Percentiles rank a stretch among this genome's conserved stretches.
phyloP scores from a whole-genome alignment of 1,140 invertebrate species.

The Lucilia cuprina region DNA sequence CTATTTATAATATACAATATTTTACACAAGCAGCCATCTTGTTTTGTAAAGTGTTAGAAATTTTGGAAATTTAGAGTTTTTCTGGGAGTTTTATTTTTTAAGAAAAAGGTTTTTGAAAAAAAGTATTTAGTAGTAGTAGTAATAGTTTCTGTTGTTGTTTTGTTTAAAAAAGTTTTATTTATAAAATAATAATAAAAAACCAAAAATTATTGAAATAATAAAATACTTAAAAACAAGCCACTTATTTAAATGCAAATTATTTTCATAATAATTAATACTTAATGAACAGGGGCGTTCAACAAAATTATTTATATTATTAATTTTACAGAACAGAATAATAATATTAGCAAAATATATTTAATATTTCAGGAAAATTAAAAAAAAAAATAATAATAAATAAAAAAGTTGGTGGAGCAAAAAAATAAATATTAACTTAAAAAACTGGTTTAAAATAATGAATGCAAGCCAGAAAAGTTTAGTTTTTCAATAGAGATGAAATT shows the following conservation, averaged over 20 bases:
- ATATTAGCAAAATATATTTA: constrained; percentile 26
- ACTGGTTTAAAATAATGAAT: background rate
- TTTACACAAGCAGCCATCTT: background rate
- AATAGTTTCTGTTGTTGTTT: background rate
- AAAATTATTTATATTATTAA: background rate
- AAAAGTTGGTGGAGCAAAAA: background rate
- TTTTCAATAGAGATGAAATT: background rate
- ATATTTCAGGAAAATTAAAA: background rate
- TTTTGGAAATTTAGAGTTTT: background rate
- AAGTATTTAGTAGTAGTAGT: background rate
- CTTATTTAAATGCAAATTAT: constrained; percentile 24
- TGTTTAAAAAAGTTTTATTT: background rate
- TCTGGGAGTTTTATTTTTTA: background rate
- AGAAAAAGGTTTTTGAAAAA: background rate
- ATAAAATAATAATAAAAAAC: background rate
- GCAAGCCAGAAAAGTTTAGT: constrained; percentile 20
- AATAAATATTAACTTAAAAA: background rate
- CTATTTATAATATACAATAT: background rate
- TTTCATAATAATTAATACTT: background rate
- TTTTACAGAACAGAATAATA: background rate
- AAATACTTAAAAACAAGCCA: constrained; percentile 23
- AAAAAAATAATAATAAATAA: background rate
- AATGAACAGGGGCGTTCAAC: background rate
- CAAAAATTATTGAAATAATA: background rate
- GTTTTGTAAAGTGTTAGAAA: background rate